Evolutionary conservation across 2,797 vertebrate genomes (phyloP).

Genomic region (Geotria australis): DNA sequence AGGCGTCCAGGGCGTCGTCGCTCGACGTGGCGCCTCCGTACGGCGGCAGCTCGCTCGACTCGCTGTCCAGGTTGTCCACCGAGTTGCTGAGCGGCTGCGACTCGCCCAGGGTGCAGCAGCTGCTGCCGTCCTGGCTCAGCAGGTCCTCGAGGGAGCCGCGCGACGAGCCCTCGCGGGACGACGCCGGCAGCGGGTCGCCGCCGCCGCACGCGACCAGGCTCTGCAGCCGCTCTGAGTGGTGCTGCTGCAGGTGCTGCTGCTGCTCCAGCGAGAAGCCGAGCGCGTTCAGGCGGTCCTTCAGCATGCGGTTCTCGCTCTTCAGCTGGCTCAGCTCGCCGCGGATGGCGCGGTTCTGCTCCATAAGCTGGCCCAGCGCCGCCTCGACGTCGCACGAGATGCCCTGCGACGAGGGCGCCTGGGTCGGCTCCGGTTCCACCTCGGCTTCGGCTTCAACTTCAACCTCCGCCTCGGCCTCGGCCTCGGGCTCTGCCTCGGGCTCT

Average conservation of each 20-base stretch:
- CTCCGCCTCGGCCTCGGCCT: background rate
- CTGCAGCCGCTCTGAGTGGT: slow-evolving; percentile 17
- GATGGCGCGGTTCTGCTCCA: slow-evolving; percentile 70
- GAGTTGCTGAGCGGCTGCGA: slow-evolving; percentile 46
- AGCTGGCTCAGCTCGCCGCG: slow-evolving; percentile 64
- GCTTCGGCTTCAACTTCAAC: slow-evolving; percentile 15
- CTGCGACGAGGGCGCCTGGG: slow-evolving; percentile 3
- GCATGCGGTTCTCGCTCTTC: slow-evolving; percentile 80
- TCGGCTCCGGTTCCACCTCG: slow-evolving; percentile 20
- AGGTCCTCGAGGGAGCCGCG: slow-evolving; percentile 72
- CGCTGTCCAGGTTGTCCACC: slow-evolving; percentile 65
- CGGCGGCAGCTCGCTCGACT: slow-evolving; percentile 45
- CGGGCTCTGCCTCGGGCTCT: slow-evolving; percentile 22
- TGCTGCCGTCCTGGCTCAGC: slow-evolving; percentile 25
- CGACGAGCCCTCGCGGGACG: slow-evolving; percentile 61
- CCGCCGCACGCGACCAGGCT: slow-evolving; percentile 43
- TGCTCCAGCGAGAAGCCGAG: slow-evolving; percentile 82
- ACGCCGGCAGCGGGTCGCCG: slow-evolving; percentile 26
- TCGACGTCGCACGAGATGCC: slow-evolving; percentile 26
- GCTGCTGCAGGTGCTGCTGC: background rate
- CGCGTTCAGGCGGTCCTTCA: slow-evolving; percentile 70
- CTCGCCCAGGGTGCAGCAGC: slow-evolving; percentile 23
- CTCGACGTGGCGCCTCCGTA: slow-evolving; percentile 80
- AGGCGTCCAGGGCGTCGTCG: slow-evolving; percentile 69
- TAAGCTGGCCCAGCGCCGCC: slow-evolving; percentile 44